Conservation (phyloP, 2,113 vertebrate genomes). For the Leucopsar rothschildi region DNA sequence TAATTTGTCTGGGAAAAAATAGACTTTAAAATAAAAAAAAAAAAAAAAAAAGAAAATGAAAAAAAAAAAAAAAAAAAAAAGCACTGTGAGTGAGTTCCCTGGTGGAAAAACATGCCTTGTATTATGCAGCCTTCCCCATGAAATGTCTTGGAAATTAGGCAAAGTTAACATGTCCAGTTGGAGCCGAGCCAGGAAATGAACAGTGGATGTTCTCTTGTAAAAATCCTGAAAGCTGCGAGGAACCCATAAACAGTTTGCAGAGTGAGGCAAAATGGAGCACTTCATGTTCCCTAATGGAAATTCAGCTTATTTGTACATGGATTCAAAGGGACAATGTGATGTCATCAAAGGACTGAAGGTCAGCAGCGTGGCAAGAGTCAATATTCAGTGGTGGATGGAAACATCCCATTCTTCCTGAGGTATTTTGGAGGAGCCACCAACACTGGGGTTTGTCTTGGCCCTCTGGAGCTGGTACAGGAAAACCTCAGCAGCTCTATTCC, state of each 20-base stretch:
- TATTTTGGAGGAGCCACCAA: conserved; percentile 53
- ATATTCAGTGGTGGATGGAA: conserved; percentile 74
- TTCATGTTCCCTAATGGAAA: conserved; percentile 78
- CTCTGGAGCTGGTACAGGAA: conserved; percentile 66
- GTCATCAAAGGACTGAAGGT: conserved; percentile 71
- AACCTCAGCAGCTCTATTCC: conserved; percentile 74
- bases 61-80: background rate
- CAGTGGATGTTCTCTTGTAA: conserved; percentile 80
- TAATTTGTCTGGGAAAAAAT: conserved; percentile 75
- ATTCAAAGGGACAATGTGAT: conserved; percentile 77
- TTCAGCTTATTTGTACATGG: conserved; percentile 78
- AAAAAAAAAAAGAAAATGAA: background rate
- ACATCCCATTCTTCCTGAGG: conserved; percentile 74
- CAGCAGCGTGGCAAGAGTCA: conserved; percentile 72
- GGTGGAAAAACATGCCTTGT: conserved; percentile 71
- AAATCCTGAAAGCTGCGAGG: conserved; percentile 73
- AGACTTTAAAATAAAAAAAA: background rate
- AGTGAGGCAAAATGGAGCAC: conserved; percentile 74
- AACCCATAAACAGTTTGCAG: conserved; percentile 81
- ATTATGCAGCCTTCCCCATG: conserved; percentile 65
- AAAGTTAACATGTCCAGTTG: conserved; percentile 74
- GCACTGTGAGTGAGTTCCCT: conserved; percentile 51
- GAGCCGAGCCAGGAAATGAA: conserved; percentile 72
- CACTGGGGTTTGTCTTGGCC: conserved; percentile 69
- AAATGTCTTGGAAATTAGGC: conserved; percentile 78